Conservation (phyloP, 2,113 vertebrate species). For the Otolemur garnettii region DNA sequence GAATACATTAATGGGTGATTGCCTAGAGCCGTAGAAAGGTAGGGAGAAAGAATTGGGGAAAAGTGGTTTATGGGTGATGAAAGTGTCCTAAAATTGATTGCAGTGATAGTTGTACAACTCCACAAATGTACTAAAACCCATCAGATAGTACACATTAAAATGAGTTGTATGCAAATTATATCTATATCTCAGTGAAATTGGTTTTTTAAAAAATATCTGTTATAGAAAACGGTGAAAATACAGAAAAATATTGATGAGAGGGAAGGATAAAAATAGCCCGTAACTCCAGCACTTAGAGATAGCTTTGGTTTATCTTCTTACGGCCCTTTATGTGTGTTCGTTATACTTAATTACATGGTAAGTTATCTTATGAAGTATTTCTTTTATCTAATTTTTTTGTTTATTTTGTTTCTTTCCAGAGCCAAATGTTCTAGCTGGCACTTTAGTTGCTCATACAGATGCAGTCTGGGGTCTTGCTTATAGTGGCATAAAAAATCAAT, state of each 20-base stretch:
- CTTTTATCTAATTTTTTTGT: constrained; percentile 53
- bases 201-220: not conserved
- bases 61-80: not conserved
- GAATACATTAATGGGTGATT: not conserved
- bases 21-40: not conserved
- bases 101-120: not conserved
- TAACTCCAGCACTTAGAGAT: constrained; percentile 32
- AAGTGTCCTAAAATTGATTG: constrained; percentile 3
- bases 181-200: not conserved
- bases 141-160: constrained; percentile 17
- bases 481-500: constrained; percentile 96
- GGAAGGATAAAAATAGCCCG: not conserved
- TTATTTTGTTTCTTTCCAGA: constrained; percentile 87
- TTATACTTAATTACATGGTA: constrained; percentile 36
- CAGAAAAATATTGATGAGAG: not conserved
- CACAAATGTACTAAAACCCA: not conserved
- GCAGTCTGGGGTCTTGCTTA: constrained; percentile 98
- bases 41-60: not conserved
- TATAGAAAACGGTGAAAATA: constrained; percentile 44
- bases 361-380: constrained; percentile 20
- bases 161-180: constrained; percentile 39
- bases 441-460: constrained; percentile 95
- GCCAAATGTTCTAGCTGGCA: constrained; percentile 95
- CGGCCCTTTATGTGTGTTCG: not conserved
- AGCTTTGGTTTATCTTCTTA: constrained; percentile 42